Conservation (phyloP, 2,888 invertebrate genomes). For the Oscheius myriophilus region DNA sequence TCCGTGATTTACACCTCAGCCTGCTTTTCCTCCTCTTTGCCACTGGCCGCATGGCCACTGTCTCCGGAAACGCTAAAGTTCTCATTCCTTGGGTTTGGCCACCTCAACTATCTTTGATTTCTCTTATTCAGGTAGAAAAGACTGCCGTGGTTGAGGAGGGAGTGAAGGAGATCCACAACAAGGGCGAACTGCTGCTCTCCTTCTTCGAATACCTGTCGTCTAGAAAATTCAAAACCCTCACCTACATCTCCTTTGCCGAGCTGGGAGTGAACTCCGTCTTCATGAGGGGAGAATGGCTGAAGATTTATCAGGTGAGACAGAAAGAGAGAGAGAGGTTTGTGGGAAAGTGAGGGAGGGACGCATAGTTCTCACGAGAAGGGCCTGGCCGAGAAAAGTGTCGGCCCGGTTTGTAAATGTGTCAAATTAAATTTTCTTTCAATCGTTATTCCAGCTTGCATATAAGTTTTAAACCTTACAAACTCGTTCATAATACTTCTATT, state of each 20-base stretch:
- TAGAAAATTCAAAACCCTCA: conserved; percentile 39
- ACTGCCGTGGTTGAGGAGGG: neutral
- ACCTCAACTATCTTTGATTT: too few species aligned
- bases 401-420: too few species aligned
- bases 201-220: conserved; percentile 48
- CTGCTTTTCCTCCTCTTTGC: conserved; percentile 43
- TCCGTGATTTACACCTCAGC: conserved; percentile 32
- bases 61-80: neutral
- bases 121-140: neutral
- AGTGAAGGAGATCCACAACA: neutral
- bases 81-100: conserved; percentile 6
- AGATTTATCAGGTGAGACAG: conserved; percentile 32
- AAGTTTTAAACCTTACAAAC: too few species aligned
- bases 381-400: too few species aligned
- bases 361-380: too few species aligned
- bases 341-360: too few species aligned
- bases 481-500: too few species aligned
- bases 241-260: conserved; percentile 33
- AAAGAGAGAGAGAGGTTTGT: too few species aligned
- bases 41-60: conserved; percentile 21
- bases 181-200: conserved; percentile 9
- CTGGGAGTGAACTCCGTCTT: conserved; percentile 38
- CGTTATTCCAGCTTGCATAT: too few species aligned
- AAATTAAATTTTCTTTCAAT: too few species aligned
- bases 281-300: conserved; percentile 43